Conservation (phyloP, 2,888 invertebrate species). For the Smittia aterrima region DNA sequence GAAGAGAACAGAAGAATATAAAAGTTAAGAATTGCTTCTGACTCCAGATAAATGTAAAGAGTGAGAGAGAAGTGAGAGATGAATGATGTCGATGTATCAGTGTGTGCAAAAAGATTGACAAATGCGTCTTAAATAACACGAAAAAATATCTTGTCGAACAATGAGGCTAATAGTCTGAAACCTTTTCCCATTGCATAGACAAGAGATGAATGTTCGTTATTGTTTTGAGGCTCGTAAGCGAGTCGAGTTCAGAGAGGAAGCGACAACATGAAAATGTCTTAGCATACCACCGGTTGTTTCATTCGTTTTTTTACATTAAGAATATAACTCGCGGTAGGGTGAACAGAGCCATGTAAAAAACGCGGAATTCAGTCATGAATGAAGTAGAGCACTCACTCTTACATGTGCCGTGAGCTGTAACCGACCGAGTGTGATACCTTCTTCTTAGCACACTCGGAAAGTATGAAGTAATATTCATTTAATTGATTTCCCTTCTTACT, state of each 20-base stretch:
- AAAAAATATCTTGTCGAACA: slow-evolving; percentile 5
- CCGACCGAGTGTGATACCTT: not conserved
- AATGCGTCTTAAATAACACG: slow-evolving; percentile 20
- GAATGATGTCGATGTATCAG: not conserved
- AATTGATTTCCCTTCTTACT: slow-evolving; percentile 1
- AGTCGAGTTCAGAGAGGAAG: too few relatives aligned
- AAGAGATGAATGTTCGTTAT: not conserved
- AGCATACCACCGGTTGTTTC: slow-evolving; percentile 21
- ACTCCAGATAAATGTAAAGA: not conserved
- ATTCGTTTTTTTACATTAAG: not conserved
- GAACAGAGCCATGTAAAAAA: not conserved
- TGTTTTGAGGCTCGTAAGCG: not conserved
- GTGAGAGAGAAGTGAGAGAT: not conserved
- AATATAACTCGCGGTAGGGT: not conserved
- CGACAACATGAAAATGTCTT: not conserved
- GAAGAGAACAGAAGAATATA: not conserved
- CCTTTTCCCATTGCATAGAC: not conserved
- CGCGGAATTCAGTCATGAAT: slow-evolving; percentile 22
- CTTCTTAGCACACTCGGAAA: not conserved
- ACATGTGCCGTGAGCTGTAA: not conserved
- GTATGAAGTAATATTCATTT: slow-evolving; percentile 14
- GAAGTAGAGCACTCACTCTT: not conserved
- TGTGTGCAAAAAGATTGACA: slow-evolving; percentile 9
- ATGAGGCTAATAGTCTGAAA: slow-evolving; percentile 7
- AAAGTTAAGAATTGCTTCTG: slow-evolving; percentile 9